Base-by-base conservation (phyloP, 2,797 vertebrate species). In the Acanthopagrus latus region DNA sequence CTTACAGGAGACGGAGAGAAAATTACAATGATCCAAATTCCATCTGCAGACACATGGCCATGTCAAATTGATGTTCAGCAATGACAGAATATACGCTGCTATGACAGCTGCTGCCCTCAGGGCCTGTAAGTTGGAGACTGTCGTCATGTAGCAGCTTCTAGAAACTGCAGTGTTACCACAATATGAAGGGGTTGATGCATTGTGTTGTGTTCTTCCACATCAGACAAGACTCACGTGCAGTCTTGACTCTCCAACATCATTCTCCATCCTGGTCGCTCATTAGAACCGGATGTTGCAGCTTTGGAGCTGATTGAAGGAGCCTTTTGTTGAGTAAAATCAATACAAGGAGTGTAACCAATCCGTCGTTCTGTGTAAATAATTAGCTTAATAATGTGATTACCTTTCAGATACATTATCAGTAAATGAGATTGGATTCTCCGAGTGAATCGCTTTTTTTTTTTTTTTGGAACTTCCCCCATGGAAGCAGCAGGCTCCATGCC, bases 11-110 rank as follows among this genome's bases (percentile, higher is more conserved):
- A 44, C 13, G 48, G 58, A 10, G 56, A 46, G 67, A 47, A 63
- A 71, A 16, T 27, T 0, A 54, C 47, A 44, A 68, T 50, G 71
- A 86, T 75, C 79, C 51, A 79, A 62, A 82, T 86, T 84, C 78
- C 80, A 77, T 74, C 46, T 58, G 76, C 47, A 78, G 80, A 83
- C 64, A 82, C 59, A 70, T 27, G 43, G 55, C 41, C 5, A 14
- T 74, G 76, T 86, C 76, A 86, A 79, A 81, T 9, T 80, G 78
- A 86, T 86, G 80, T 74, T 52, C 54, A 74, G 71, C 85, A 87
- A 88, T 84, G 80, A 86, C 84, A 83, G 82, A 78, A 76, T 73
- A 29, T 66, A 25, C 76, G 43, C 48, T 41, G 68, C 64, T 68
- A 27, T 88, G 85, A 79, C 80, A 80, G 66, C 64, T 75, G 50